A percentile compares a stretch with the other conserved stretches of the same genome.
phyloP scores from a whole-genome alignment of 2,888 invertebrate species.

The Adela reaumurella region DNA sequence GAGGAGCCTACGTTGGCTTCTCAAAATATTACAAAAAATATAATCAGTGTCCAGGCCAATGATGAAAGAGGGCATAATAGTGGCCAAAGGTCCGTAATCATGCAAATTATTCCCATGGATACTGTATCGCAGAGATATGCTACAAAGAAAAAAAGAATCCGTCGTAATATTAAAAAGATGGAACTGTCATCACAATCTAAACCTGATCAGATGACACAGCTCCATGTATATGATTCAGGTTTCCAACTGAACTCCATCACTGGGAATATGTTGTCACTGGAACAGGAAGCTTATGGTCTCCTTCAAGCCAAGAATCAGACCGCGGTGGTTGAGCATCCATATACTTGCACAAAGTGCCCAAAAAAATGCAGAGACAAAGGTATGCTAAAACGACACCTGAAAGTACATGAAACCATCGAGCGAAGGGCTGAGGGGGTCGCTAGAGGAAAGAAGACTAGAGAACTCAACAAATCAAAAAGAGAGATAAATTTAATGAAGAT shows the following conservation, averaged over 20 bases:
- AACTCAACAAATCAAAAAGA: constrained; percentile 11
- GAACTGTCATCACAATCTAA: neutral
- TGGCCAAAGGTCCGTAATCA: neutral
- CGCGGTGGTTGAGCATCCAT: constrained; percentile 9
- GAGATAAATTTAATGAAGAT: constrained; percentile 7
- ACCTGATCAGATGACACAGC: neutral
- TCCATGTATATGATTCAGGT: neutral
- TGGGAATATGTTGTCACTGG: constrained; percentile 33
- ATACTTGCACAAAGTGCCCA: constrained; percentile 27
- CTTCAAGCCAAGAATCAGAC: constrained; percentile 24
- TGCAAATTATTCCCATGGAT: neutral
- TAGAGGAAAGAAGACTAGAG: constrained; percentile 24
- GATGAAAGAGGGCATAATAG: neutral
- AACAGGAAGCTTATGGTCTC: constrained; percentile 39
- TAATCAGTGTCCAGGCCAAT: neutral
- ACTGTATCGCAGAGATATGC: too few relatives aligned
- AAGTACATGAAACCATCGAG: constrained; percentile 32
- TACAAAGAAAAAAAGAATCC: too few relatives aligned
- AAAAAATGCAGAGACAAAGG: neutral
- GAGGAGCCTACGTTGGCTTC: neutral
- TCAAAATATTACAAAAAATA: neutral
- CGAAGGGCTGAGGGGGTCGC: constrained; percentile 26
- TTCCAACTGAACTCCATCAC: constrained; percentile 47
- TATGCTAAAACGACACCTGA: constrained; percentile 21
- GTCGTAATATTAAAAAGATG: neutral